Evolutionary conservation across 2,888 invertebrate genomes (phyloP).

Genomic region (Acleris literana): DNA sequence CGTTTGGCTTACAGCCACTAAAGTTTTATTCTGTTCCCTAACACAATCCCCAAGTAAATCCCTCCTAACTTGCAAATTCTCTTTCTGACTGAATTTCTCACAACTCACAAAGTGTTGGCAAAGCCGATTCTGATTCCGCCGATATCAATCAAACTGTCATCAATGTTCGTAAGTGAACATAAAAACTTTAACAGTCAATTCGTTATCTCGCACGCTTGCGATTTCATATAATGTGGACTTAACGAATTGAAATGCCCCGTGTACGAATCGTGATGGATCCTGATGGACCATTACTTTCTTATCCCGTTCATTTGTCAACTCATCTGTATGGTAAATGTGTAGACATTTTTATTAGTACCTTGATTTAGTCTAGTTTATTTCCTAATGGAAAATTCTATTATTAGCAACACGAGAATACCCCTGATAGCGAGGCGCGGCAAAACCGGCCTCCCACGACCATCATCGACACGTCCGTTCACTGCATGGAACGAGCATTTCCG

Average conservation of each 20-base stretch:
- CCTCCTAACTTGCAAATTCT: slow-evolving; percentile 21
- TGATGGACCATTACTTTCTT: no score
- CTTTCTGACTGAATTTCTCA: slow-evolving; percentile 11
- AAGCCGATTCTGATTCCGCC: slow-evolving; percentile 16
- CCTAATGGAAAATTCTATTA: background rate
- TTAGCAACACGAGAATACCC: background rate
- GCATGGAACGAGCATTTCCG: background rate
- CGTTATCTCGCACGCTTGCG: no score
- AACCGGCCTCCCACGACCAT: slow-evolving; percentile 5
- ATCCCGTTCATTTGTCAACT: no score
- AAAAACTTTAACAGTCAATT: slow-evolving; percentile 6
- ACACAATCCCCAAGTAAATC: slow-evolving; percentile 24
- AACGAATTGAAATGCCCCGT: no score
- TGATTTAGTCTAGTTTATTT: background rate
- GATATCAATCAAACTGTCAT: slow-evolving; percentile 25
- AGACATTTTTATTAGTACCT: no score
- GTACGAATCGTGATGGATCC: no score
- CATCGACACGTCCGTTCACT: slow-evolving; percentile 3
- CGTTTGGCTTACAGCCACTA: slow-evolving; percentile 35
- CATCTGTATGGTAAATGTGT: no score
- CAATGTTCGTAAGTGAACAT: slow-evolving; percentile 7
- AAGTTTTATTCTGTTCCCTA: slow-evolving; percentile 31
- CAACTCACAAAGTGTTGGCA: background rate
- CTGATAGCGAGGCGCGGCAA: background rate
- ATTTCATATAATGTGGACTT: no score